These are phyloP conservation scores for Drosophila tripunctata DNA, from an alignment of 2,888 invertebrate species.

Conservation along the genomic window DNA sequence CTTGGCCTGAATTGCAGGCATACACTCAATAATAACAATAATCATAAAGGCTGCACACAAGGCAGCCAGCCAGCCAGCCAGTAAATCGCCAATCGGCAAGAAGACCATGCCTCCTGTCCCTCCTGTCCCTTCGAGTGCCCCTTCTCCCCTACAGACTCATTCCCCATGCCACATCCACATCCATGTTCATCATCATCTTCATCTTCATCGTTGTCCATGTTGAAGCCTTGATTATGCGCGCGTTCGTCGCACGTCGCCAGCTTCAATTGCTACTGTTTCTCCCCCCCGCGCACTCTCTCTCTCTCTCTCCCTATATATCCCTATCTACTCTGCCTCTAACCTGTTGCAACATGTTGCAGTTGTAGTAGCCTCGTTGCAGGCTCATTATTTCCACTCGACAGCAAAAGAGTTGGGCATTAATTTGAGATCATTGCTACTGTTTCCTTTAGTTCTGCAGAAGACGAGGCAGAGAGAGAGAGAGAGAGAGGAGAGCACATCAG, in stretches of 20 bases:
- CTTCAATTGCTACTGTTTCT: slow-evolving; percentile 37
- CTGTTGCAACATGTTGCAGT: slow-evolving; percentile 6
- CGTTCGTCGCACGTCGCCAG: slow-evolving; percentile 63
- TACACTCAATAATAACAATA: slow-evolving; percentile 78
- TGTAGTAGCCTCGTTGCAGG: slow-evolving; percentile 31
- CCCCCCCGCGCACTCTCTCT: background rate
- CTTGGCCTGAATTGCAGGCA: slow-evolving; percentile 76
- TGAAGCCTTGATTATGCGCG: slow-evolving; percentile 75
- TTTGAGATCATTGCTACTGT: slow-evolving; percentile 78
- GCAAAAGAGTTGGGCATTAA: slow-evolving; percentile 64
- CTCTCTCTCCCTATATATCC: background rate
- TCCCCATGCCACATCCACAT: slow-evolving; percentile 36
- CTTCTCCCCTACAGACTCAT: too few species aligned
- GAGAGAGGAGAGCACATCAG: background rate
- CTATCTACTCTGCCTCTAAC: background rate
- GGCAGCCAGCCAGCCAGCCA: slow-evolving; percentile 38
- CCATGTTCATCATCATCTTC: slow-evolving; percentile 33
- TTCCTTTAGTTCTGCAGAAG: slow-evolving; percentile 27
- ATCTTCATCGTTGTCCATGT: slow-evolving; percentile 42
- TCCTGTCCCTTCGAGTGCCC: too few species aligned
- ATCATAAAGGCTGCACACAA: slow-evolving; percentile 69
- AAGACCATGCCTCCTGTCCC: slow-evolving; percentile 8
- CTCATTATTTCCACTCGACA: slow-evolving; percentile 75
- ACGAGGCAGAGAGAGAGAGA: background rate
- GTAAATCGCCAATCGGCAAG: slow-evolving; percentile 57